Evolutionary conservation across 2,888 invertebrate genomes (phyloP), one percentile per base, ranked within the genome.

Genomic region (Yponomeuta cagnagella): DNA sequence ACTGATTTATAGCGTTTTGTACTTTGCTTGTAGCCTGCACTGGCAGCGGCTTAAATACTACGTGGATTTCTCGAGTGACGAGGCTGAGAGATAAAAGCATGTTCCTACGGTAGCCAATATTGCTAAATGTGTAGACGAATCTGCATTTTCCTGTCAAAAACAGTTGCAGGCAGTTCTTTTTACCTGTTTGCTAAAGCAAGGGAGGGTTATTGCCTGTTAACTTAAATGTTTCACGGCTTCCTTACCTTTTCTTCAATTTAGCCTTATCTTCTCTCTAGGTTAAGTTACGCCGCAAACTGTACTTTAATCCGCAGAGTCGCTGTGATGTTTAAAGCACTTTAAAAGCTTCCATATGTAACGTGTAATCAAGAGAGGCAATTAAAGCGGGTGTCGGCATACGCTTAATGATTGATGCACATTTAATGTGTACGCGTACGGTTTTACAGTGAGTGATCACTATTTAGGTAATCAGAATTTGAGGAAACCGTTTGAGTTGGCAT

Each of bases 1-100:
- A 68, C 68, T 68, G 68, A 68, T 68, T 68, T 68, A 68, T 65
- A 65, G 65, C 23, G 30, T 65, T 65, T 30, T 65, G 65, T 48
- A 23, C 68, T n/a, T 68, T 43, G n/a, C 9, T 9, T 48, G n/a
- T 68, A 68, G 23, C 43, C n/a, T 15, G 15, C 48, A 65, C 31
- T 30, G 30, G 30, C 68, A 43, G 33, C 48, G 33, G 68, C n/a
- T 68, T 68, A 23, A 68, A 43, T n/a, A n/a, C 43, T 68, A 52
- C 15, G 8, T 58, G 52, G 15, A 58, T 58, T 15, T 58, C 4
- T 4, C 52, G 52, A 58, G 0, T 58, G 52, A 58, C 52, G 52
- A 58, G 12, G 5, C 52, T 15, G 15, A 58, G 52, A 12, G 52
- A 58, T 58, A 58, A 58, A 12, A 58, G 52, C 52, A 52, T 52